These are phyloP conservation scores for Cherax quadricarinatus DNA, from an alignment of 1,140 invertebrate genomes.

Conservation along the genomic window DNA sequence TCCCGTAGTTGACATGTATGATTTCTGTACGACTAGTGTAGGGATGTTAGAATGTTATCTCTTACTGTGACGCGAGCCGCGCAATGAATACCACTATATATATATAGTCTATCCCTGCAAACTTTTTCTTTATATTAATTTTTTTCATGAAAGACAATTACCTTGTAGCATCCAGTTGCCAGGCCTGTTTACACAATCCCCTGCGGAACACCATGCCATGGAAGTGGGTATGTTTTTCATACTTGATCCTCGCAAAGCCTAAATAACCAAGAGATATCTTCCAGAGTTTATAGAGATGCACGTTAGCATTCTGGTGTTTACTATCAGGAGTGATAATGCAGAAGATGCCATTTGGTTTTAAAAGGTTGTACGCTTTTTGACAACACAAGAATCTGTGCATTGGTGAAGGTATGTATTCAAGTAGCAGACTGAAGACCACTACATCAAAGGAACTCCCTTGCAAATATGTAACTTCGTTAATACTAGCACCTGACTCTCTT, in stretches of 20 bases:
- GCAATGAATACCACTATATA: too few species aligned
- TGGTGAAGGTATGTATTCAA: conserved; percentile 92
- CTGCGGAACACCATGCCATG: conserved; percentile 94
- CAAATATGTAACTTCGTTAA: conserved; percentile 75
- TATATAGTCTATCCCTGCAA: conserved; percentile 44
- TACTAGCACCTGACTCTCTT: background rate
- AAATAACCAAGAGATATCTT: conserved; percentile 85
- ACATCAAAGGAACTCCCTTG: conserved; percentile 82
- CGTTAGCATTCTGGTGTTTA: conserved; percentile 90
- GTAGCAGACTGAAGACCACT: conserved; percentile 90
- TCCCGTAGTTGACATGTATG: too few species aligned
- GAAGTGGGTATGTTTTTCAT: conserved; percentile 90
- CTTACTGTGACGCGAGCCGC: too few species aligned
- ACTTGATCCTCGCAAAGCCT: conserved; percentile 88
- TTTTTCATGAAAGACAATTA: conserved; percentile 53
- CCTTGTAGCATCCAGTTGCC: conserved; percentile 74
- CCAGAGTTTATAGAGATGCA: conserved; percentile 92
- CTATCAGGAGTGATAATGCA: conserved; percentile 94
- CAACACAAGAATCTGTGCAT: conserved; percentile 86
- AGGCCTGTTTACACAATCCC: conserved; percentile 79
- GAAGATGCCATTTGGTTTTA: conserved; percentile 86
- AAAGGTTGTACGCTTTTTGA: conserved; percentile 86
- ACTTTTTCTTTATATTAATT: conserved; percentile 36
- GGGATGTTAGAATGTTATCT: too few species aligned
- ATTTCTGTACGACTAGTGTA: too few species aligned